phyloP scores from a whole-genome alignment of 1,140 invertebrate genomes.

The Schlechtendalia chinensis region DNA sequence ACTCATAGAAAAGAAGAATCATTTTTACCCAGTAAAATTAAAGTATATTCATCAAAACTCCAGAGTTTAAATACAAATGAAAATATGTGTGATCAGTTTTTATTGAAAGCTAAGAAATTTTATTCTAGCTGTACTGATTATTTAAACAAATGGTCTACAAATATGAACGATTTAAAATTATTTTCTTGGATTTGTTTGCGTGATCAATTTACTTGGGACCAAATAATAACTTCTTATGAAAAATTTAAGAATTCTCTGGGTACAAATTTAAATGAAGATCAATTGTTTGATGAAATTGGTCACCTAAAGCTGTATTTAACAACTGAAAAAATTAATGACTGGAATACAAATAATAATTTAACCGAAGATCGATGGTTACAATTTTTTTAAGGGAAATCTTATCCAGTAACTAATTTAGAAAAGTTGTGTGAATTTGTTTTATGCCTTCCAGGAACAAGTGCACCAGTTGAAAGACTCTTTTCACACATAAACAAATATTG shows the following conservation, averaged over 20 bases:
- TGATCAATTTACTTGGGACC: background rate
- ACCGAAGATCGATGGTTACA: background rate
- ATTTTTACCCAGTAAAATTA: background rate
- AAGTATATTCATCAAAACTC: background rate
- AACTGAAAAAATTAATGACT: background rate
- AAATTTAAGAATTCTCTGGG: background rate
- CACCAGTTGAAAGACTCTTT: background rate
- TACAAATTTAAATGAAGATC: constrained; percentile 7
- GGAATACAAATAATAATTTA: background rate
- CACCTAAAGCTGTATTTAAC: background rate
- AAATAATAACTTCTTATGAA: background rate
- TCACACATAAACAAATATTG: background rate
- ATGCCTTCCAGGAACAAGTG: background rate
- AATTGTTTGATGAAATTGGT: constrained; percentile 4
- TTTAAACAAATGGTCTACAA: too few species aligned
- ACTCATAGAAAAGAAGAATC: constrained; percentile 4
- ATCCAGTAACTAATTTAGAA: background rate
- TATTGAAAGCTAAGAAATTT: background rate
- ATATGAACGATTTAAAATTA: too few species aligned
- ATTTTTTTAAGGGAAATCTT: background rate
- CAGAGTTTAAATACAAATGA: constrained; percentile 4
- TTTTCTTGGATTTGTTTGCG: constrained; percentile 17
- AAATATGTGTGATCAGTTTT: constrained; percentile 5
- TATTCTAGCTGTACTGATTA: constrained; percentile 13
- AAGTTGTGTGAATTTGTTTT: background rate